Evolutionary conservation across 2,888 invertebrate species (phyloP).

Genomic region (Atrina japonica): DNA sequence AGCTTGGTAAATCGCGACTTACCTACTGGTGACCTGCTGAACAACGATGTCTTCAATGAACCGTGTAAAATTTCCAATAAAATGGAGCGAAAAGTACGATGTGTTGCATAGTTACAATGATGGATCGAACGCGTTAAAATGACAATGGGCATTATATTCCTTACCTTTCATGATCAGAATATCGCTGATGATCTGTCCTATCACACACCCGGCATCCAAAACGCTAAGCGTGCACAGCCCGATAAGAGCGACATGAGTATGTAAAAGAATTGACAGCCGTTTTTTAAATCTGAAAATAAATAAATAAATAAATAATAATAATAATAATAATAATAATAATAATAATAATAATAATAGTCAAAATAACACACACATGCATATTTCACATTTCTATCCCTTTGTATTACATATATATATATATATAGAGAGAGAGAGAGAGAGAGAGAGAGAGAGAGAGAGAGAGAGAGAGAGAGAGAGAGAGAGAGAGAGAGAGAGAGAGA

Average conservation of each 20-base stretch:
- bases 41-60: no score
- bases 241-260: constrained; percentile 74
- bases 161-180: constrained; percentile 74
- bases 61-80: not conserved
- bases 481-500: no score
- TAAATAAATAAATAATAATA: constrained; percentile 2
- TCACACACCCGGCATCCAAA: constrained; percentile 68
- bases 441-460: no score
- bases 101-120: not conserved
- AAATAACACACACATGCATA: no score
- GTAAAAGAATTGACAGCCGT: constrained; percentile 67
- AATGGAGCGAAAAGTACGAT: not conserved
- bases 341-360: no score
- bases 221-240: constrained; percentile 66
- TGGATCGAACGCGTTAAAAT: not conserved
- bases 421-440: no score
- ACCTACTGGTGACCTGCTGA: no score
- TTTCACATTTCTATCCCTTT: no score
- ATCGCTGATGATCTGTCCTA: constrained; percentile 71
- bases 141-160: no score
- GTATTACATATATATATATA: no score
- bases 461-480: no score
- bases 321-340: not conserved
- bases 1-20: no score
- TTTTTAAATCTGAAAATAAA: constrained; percentile 67